phyloP scores from a whole-genome alignment of 2,797 vertebrate species.

The Gymnothorax javanicus region DNA sequence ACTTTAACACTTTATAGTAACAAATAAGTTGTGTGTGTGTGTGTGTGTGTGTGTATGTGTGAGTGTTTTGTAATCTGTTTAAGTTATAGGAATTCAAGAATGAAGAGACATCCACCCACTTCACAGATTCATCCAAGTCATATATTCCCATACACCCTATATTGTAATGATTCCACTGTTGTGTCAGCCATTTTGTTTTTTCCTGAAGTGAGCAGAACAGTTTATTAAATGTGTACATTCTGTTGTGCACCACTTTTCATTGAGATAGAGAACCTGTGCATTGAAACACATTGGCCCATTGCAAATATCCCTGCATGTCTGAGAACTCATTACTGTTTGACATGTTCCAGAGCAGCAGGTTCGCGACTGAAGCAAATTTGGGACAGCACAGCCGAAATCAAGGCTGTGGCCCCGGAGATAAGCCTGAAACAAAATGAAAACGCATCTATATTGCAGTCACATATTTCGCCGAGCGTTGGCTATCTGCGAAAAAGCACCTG shows the following conservation, averaged over 20 bases:
- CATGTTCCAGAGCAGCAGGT: neutral
- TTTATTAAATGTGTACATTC: neutral
- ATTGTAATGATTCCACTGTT: neutral
- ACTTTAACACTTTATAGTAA: neutral
- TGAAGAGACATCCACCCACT: neutral
- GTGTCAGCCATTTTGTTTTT: neutral
- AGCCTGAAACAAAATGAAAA: conserved; percentile 11
- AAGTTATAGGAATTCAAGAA: neutral
- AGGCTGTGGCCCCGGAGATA: neutral
- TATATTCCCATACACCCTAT: neutral
- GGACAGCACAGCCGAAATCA: neutral
- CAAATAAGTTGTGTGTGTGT: neutral
- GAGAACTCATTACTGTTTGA: conserved; percentile 7
- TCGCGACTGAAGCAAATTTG: neutral
- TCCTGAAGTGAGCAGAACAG: neutral
- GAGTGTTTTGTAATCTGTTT: neutral
- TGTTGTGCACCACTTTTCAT: neutral
- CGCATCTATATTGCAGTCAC: neutral
- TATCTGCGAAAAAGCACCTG: neutral
- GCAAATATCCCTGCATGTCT: neutral
- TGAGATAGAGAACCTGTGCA: neutral
- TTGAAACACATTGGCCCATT: neutral
- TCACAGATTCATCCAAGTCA: neutral
- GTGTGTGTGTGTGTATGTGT: too few relatives aligned
- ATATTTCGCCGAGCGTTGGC: neutral